phyloP scores from a whole-genome alignment of 2,113 vertebrate genomes.

The Leptosomus discolor region DNA sequence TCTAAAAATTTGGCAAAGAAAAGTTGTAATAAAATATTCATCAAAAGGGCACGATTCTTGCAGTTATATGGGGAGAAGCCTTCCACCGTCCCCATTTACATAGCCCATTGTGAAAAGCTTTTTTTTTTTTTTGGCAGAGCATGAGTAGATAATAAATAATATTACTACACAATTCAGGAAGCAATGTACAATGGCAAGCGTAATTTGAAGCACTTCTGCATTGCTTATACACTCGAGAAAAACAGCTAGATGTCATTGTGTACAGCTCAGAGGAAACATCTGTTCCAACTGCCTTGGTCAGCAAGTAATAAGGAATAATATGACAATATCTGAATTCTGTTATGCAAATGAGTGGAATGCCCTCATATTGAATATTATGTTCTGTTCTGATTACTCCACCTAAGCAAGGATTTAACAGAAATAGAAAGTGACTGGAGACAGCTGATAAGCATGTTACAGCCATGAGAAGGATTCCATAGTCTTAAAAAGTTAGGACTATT shows the following conservation, averaged over 20 bases:
- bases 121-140: not conserved
- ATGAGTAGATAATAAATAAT: constrained; percentile 36
- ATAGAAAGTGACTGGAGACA: not conserved
- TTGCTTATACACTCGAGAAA: not conserved
- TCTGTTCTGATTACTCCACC: not conserved
- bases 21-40: constrained; percentile 34
- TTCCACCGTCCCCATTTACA: not conserved
- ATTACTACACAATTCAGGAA: constrained; percentile 32
- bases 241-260: constrained; percentile 17
- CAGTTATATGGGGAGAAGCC: not conserved
- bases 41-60: not conserved
- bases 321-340: constrained; percentile 2
- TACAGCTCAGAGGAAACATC: constrained; percentile 21
- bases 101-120: not conserved
- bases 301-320: constrained; percentile 9
- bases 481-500: not conserved
- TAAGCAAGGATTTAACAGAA: constrained; percentile 2
- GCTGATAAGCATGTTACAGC: not conserved
- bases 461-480: not conserved
- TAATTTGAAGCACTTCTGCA: constrained; percentile 36
- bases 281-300: constrained; percentile 31
- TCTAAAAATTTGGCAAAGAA: constrained; percentile 35
- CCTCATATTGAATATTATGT: not conserved
- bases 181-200: constrained; percentile 22
- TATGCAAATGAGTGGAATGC: not conserved